These are phyloP conservation scores for Thalassophryne amazonica DNA, from an alignment of 2,797 vertebrate species.

Conservation along the genomic window DNA sequence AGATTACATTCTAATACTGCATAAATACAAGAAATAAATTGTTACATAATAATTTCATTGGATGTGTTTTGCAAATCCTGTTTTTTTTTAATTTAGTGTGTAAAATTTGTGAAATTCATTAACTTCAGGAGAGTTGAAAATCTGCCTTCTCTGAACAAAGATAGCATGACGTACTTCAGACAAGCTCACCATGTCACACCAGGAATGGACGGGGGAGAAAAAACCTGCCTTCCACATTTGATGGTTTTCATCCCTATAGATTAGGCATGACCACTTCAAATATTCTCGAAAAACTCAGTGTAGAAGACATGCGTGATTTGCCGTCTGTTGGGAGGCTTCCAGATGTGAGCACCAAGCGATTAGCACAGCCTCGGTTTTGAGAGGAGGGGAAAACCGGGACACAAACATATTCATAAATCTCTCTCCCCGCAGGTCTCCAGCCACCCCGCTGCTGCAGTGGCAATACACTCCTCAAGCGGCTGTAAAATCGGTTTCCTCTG, in stretches of 20 bases:
- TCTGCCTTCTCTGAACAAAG: constrained; percentile 50
- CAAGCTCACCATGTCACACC: constrained; percentile 37
- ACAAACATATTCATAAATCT: constrained; percentile 71
- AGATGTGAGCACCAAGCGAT: constrained; percentile 74
- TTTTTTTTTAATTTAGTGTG: no score
- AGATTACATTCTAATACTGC: constrained; percentile 70
- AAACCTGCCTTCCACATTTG: constrained; percentile 47
- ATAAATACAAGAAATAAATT: constrained; percentile 47
- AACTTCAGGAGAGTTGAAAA: constrained; percentile 52
- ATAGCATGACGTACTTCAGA: constrained; percentile 57
- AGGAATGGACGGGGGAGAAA: constrained; percentile 8
- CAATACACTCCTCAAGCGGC: constrained; percentile 55
- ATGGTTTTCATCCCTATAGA: constrained; percentile 70
- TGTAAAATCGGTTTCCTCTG: constrained; percentile 69
- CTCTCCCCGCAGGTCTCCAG: constrained; percentile 44
- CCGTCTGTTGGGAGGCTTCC: constrained; percentile 64
- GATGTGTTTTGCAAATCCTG: constrained; percentile 16
- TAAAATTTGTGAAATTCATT: constrained; percentile 43
- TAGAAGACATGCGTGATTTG: constrained; percentile 57
- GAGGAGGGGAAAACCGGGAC: constrained; percentile 55
- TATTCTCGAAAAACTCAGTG: constrained; percentile 45
- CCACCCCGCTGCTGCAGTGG: constrained; percentile 37
- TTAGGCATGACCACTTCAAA: constrained; percentile 76
- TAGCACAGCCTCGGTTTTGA: constrained; percentile 66
- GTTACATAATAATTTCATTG: constrained; percentile 60